Evolutionary conservation across 2,888 invertebrate genomes (phyloP).

Genomic region (Apeira syringaria): DNA sequence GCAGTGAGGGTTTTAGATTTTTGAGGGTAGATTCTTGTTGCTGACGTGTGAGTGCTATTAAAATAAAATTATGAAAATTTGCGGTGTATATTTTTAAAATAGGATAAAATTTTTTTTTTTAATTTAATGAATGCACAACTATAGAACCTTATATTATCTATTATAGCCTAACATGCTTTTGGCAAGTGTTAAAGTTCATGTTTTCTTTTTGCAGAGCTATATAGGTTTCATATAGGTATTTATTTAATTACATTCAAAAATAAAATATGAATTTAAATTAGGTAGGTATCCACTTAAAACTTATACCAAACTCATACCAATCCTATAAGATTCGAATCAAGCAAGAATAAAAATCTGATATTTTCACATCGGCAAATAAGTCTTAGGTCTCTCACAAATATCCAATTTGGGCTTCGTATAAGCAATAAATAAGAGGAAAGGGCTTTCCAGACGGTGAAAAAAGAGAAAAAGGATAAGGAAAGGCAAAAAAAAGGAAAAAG

Average conservation of each 20-base stretch:
- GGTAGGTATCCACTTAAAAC: not conserved
- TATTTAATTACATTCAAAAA: too few relatives aligned
- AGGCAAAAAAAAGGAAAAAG: conserved; percentile 71
- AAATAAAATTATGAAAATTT: too few relatives aligned
- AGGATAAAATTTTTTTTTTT: too few relatives aligned
- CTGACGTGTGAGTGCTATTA: conserved; percentile 1
- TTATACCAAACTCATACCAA: not conserved
- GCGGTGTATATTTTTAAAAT: too few relatives aligned
- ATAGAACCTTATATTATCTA: too few relatives aligned
- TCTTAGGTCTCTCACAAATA: conserved; percentile 79
- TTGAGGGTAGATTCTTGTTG: conserved; percentile 12
- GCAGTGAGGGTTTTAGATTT: conserved; percentile 6
- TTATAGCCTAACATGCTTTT: too few relatives aligned
- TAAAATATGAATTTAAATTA: too few relatives aligned
- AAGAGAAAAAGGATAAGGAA: conserved; percentile 44
- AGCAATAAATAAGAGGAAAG: conserved; percentile 84
- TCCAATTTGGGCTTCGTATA: conserved; percentile 81
- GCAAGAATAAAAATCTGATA: conserved; percentile 47
- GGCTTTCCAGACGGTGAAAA: conserved; percentile 77
- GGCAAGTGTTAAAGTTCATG: too few relatives aligned
- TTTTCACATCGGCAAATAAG: conserved; percentile 65
- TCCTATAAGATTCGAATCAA: conserved; percentile 34
- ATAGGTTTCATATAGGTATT: too few relatives aligned
- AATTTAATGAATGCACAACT: too few relatives aligned
- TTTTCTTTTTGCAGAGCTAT: too few relatives aligned